Evolutionary conservation across 1,140 invertebrate species (phyloP), one percentile per base, ranked within the genome.

Genomic region (Pseudomyrmex cubaensis): DNA sequence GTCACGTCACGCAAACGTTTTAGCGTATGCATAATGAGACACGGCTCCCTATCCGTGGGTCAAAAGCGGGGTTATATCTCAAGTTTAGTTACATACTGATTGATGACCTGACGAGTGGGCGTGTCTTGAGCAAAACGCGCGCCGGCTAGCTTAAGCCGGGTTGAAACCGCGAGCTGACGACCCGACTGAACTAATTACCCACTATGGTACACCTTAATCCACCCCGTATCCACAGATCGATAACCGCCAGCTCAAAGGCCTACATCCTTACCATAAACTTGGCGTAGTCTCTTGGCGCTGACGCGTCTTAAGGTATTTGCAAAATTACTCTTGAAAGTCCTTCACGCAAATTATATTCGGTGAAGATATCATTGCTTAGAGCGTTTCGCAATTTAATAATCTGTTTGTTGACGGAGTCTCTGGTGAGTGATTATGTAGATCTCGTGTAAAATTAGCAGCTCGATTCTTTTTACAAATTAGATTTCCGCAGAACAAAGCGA

Each of bases 21-120:
- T 59, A 48, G 12, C 54, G 66, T 35, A n/a, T 70, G 46, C 56
- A 72, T 72, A 77, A 77, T 22, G 74, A 54, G 74, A 77, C 74
- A 48, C 54, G 46, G 35, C 12, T 12, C 56, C 56, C 69, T 50
- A 50, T 80, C 35, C 56, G 54, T 20, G 22, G 76, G 46, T 70
- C 66, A 70, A 70, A 80, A 80, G 76, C 76, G 52, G 44, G 57
- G 48, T 67, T 67, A 82, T 52, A 67, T 44, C 84, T 85, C 64
- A 35, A 35, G 67, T 78, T 84, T 87, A 87, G 84, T 75, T 75
- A 63, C 72, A 80, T 85, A 83, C 83, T 83, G 87, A 88, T 87
- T 75, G 76, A 90, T 82, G 86, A 78, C 78, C 72, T 59, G 82
- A 85, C 48, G 72, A 86, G 59, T 74, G n/a, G 25, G 76, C 54